phyloP scores from a whole-genome alignment of 1,140 invertebrate genomes.

The Bombus pyrosoma region DNA sequence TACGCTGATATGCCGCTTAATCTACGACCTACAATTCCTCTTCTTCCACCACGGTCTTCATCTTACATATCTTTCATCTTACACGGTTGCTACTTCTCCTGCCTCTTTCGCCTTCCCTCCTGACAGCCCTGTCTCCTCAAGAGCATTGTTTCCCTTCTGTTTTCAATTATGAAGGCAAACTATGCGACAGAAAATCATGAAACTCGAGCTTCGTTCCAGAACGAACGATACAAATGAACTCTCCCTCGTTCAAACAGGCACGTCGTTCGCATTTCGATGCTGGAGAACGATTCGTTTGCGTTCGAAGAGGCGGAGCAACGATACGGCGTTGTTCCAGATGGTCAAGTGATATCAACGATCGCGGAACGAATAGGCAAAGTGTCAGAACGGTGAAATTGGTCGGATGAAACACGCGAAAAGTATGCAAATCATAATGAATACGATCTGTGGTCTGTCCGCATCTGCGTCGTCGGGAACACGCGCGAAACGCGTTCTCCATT shows the following conservation, averaged over 20 bases:
- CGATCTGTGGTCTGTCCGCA: conserved; percentile 68
- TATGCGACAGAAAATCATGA: conserved; percentile 16
- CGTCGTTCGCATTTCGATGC: background rate
- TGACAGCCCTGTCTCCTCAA: background rate
- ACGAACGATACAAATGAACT: background rate
- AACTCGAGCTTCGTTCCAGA: conserved; percentile 6
- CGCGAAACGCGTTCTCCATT: conserved; percentile 65
- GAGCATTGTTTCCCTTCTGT: conserved; percentile 33
- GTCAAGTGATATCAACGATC: conserved; percentile 67
- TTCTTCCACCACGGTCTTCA: conserved; percentile 12
- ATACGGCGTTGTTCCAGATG: background rate
- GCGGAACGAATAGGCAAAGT: conserved; percentile 62
- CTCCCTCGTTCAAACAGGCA: background rate
- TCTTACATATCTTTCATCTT: conserved; percentile 1
- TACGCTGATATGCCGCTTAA: conserved; percentile 41
- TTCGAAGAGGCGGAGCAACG: background rate
- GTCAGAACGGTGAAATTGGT: conserved; percentile 62
- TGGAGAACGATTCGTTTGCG: background rate
- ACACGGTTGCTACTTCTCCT: no score
- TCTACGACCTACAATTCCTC: conserved; percentile 36
- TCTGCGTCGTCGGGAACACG: conserved; percentile 60
- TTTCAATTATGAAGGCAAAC: conserved; percentile 47
- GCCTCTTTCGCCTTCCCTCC: background rate
- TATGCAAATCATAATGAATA: conserved; percentile 68
- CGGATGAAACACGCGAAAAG: conserved; percentile 70